A percentile compares a stretch with the other conserved stretches of the same genome.
These are phyloP conservation scores for Trinectes maculatus DNA, from an alignment of 2,113 vertebrate genomes.

Conservation along the genomic window DNA sequence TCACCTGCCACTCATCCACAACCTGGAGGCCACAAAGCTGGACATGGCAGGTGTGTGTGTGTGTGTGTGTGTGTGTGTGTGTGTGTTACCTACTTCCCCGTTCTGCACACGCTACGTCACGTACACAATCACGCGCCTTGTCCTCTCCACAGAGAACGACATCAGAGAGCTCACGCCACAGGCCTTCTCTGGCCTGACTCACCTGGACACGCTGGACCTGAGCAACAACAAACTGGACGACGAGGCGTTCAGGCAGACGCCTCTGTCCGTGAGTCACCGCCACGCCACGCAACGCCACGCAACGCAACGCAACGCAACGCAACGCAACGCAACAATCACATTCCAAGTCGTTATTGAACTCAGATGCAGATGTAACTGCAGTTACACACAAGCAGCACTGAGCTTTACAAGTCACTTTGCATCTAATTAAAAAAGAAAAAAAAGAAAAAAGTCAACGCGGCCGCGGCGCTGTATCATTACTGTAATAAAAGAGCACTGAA, in stretches of 20 bases:
- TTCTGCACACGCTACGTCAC: not conserved
- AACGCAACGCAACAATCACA: too few relatives aligned
- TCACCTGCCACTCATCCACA: slow-evolving; percentile 77
- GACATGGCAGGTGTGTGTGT: slow-evolving; percentile 81
- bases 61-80: not conserved
- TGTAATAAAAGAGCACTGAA: slow-evolving; percentile 53
- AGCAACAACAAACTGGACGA: slow-evolving; percentile 83
- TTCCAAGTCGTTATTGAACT: too few relatives aligned
- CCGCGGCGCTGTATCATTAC: slow-evolving; percentile 58
- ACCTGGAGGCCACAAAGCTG: slow-evolving; percentile 77
- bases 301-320: too few relatives aligned
- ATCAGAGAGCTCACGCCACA: slow-evolving; percentile 70
- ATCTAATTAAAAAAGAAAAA: slow-evolving; percentile 64
- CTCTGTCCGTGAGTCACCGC: slow-evolving; percentile 73
- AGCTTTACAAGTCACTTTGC: slow-evolving; percentile 48
- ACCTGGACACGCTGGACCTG: slow-evolving; percentile 83
- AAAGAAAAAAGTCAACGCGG: slow-evolving; percentile 43
- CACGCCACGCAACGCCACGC: too few relatives aligned
- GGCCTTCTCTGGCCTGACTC: slow-evolving; percentile 76
- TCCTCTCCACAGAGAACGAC: slow-evolving; percentile 82
- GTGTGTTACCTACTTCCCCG: not conserved
- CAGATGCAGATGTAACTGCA: too few relatives aligned
- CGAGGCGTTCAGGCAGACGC: slow-evolving; percentile 66
- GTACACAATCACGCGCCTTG: slow-evolving; percentile 8
- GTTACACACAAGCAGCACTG: too few relatives aligned